Evolutionary conservation across 2,888 invertebrate species (phyloP).

Genomic region (Lepidocyrtoides sp.): DNA sequence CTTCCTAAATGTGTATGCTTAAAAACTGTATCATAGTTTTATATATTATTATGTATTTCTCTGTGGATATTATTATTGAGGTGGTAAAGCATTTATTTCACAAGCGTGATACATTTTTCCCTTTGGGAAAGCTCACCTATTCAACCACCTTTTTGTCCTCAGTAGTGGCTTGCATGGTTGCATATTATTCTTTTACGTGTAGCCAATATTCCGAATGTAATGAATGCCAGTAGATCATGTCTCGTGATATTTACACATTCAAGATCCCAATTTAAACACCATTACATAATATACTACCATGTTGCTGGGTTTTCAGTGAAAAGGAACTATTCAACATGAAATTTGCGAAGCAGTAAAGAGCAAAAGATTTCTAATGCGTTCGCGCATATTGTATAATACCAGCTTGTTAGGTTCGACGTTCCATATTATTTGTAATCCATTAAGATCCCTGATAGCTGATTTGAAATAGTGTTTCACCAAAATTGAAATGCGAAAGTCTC

Average conservation of each 20-base stretch:
- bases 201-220: neutral
- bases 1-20: no score
- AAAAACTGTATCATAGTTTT: no score
- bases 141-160: no score
- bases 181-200: neutral
- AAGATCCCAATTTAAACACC: neutral
- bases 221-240: conserved; percentile 36
- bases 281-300: no score
- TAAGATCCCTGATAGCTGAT: neutral
- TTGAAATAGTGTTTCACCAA: neutral
- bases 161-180: no score
- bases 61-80: no score
- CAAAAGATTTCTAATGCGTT: neutral
- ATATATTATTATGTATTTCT: no score
- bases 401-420: neutral
- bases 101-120: no score
- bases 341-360: neutral
- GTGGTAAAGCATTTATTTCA: no score
- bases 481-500: neutral
- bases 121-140: no score
- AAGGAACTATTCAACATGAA: neutral
- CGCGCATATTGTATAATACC: neutral
- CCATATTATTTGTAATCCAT: neutral
- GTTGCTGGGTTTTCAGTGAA: no score
- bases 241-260: conserved; percentile 66